A percentile compares a stretch with the other conserved stretches of the same genome.
phyloP scores from a whole-genome alignment of 2,113 vertebrate genomes.

The Cyprinodon brontotheroides region DNA sequence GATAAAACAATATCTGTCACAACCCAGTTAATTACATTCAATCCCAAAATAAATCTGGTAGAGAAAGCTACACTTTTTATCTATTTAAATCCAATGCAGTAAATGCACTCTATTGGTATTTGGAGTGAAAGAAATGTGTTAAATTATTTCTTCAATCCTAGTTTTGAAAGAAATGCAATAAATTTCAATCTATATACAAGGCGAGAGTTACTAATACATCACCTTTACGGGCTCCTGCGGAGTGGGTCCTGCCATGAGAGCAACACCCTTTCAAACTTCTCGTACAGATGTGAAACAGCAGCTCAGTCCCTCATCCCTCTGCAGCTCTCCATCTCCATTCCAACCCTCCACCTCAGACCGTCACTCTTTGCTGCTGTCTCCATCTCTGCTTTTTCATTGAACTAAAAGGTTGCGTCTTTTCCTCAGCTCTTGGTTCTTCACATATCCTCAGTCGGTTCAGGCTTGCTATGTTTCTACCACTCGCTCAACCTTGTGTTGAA shows the following conservation, averaged over 20 bases:
- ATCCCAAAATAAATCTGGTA: background rate
- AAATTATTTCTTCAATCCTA: background rate
- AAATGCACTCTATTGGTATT: too few relatives aligned
- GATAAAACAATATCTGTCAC: background rate
- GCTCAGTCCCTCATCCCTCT: conserved; percentile 49
- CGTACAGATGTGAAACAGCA: conserved; percentile 44
- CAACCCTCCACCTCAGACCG: conserved; percentile 18
- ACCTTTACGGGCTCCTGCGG: conserved; percentile 72
- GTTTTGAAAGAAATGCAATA: background rate
- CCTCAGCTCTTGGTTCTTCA: conserved; percentile 28
- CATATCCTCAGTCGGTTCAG: conserved; percentile 32
- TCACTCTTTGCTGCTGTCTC: conserved; percentile 27
- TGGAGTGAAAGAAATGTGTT: too few relatives aligned
- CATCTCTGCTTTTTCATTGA: conserved; percentile 38
- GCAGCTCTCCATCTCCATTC: conserved; percentile 4
- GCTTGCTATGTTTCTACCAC: conserved; percentile 14
- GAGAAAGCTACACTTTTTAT: background rate
- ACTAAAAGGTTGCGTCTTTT: conserved; percentile 4
- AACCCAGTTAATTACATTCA: background rate
- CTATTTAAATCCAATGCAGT: background rate
- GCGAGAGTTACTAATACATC: conserved; percentile 15
- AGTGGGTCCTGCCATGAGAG: conserved; percentile 66
- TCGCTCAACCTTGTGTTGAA: conserved; percentile 29
- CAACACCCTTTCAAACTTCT: conserved; percentile 66
- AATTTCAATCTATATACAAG: conserved; percentile 9